Base-by-base conservation (phyloP, 1,140 invertebrate species). In the Ganaspis sp. region DNA sequence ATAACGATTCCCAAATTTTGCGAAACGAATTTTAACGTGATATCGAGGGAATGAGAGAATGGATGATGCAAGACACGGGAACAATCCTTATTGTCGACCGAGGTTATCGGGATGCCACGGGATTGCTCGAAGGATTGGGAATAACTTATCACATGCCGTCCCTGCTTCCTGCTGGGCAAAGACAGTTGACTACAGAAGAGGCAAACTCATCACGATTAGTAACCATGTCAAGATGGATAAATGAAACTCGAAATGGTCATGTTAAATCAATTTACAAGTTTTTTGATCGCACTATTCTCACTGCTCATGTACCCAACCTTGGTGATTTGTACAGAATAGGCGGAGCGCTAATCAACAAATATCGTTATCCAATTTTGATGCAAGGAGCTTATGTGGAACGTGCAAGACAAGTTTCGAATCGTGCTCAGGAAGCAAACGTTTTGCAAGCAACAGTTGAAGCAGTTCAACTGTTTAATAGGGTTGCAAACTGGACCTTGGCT, bases 1-100 rank as follows among this genome's bases (percentile, higher is more conserved):
- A 79, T 34, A 79, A 79, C 64, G 78, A 79, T 74, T 71, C 74
- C n/a, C 19, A 23, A 21, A 75, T 79, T 26, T 69, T 79, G 9
- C 23, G 37, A 9, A 49, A 72, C 76, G 49, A 74, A 73, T 54
- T 76, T 12, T 0, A 74, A 76, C 12, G 40, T 29, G 53, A 78
- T 70, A 45, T 34, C 4, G 37, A 74, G 11, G 8, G 53, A n/a
- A 78, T 74, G 11, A 23, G 73, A 15, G 17, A 37, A 15, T 80
- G 74, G 74, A 76, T 79, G 29, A 34, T 6, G 71, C n/a, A 75
- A 72, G 37, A 74, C 3, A 69, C 53, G 0, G 75, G 76, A 23
- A 77, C 69, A 23, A 45, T 76, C 15, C 38, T 74, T 29, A 45
- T 80, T 19, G 11, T 74, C 1, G 75, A 77, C 45, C 6, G 73